phyloP scores from a whole-genome alignment of 2,888 invertebrate species.

The Drosophila kokeensis region DNA sequence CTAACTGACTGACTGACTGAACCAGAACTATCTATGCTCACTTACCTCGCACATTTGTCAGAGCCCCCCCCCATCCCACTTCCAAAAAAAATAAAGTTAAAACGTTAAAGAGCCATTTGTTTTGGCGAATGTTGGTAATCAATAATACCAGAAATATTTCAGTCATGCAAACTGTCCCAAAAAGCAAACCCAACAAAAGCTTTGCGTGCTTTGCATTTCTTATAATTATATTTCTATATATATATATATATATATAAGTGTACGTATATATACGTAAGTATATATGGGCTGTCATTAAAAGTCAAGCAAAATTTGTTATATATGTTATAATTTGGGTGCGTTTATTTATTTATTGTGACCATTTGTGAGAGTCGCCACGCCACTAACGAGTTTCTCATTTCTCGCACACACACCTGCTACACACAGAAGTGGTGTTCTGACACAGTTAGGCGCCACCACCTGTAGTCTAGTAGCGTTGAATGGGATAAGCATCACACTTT shows the following conservation, averaged over 20 bases:
- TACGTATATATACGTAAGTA: conserved; percentile 32
- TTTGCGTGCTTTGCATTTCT: conserved; percentile 71
- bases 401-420: not conserved
- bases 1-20: conserved; percentile 14
- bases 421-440: not conserved
- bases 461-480: conserved; percentile 6
- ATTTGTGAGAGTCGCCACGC: conserved; percentile 22
- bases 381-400: conserved; percentile 16
- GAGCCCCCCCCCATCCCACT: not conserved
- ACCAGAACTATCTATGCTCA: conserved; percentile 38
- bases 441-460: conserved; percentile 59
- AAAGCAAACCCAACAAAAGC: conserved; percentile 43
- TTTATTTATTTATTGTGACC: conserved; percentile 55
- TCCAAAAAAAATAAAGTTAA: conserved; percentile 4
- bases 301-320: conserved; percentile 64
- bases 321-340: conserved; percentile 69
- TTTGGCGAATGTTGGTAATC: conserved; percentile 65
- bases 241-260: conserved; percentile 34
- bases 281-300: conserved; percentile 65
- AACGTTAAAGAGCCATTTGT: conserved; percentile 62
- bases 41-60: conserved; percentile 61
- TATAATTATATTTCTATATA: conserved; percentile 28
- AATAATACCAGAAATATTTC: conserved; percentile 72
- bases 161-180: conserved; percentile 68
- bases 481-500: conserved; percentile 56